Percentiles rank a stretch among this genome's conserved stretches.
phyloP scores from a whole-genome alignment of 2,113 vertebrate genomes.

The Taxidea taxus region DNA sequence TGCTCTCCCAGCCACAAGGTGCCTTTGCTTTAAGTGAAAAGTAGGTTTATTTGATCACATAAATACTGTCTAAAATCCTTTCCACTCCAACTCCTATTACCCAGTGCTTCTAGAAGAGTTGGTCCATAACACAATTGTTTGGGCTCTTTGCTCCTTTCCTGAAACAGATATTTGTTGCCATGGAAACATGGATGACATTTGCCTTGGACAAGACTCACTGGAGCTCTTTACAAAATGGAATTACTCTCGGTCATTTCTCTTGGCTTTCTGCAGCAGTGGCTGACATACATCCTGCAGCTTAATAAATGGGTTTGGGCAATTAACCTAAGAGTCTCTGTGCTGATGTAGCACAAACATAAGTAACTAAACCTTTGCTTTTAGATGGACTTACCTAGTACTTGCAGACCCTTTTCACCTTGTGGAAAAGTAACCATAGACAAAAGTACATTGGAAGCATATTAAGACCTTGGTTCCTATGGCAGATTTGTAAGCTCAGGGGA shows the following conservation, averaged over 20 bases:
- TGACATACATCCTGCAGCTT: background rate
- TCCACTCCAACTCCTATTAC: background rate
- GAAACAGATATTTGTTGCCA: constrained; percentile 62
- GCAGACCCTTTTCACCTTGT: background rate
- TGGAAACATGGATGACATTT: constrained; percentile 57
- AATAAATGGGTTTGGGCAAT: background rate
- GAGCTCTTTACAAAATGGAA: constrained; percentile 20
- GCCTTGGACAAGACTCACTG: constrained; percentile 12
- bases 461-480: background rate
- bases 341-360: background rate
- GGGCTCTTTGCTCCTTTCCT: background rate
- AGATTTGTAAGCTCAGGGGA: background rate
- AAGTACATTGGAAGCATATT: background rate
- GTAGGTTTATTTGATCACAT: background rate
- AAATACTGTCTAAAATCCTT: background rate
- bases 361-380: background rate
- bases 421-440: background rate
- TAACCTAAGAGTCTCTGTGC: background rate
- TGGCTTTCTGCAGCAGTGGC: background rate
- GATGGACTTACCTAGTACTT: background rate
- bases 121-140: background rate
- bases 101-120: background rate
- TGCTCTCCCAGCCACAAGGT: background rate
- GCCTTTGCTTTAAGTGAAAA: background rate
- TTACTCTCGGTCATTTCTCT: background rate